These are phyloP conservation scores for Danio rerio DNA, from an alignment of 2,113 vertebrate genomes.

Conservation along the genomic window GRCz12tu NC_133190.1:30553001-30553500, in stretches of 20 bases:
- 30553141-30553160: constrained; percentile 37
- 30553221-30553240: constrained; percentile 47
- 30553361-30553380: constrained; percentile 69
- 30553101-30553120: neutral
- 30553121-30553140: constrained; percentile 35
- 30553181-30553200: constrained; percentile 32
- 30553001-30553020: constrained; percentile 10
- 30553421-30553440: constrained; percentile 70
- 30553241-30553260: constrained; percentile 50
- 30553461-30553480: constrained; percentile 78
- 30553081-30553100: constrained; percentile 7
- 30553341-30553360: constrained; percentile 57
- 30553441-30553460: constrained; percentile 75
- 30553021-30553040: neutral
- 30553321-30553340: constrained; percentile 63
- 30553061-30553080: constrained; percentile 27
- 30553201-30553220: neutral
- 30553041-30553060: constrained; percentile 30
- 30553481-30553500: constrained; percentile 71
- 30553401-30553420: constrained; percentile 72
- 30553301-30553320: constrained; percentile 59
- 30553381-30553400: constrained; percentile 68
- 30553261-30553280: constrained; percentile 51
- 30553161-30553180: constrained; percentile 43
- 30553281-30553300: constrained; percentile 62